Evolutionary conservation across 2,113 vertebrate genomes (phyloP).

Genomic region (Paradoxurus hermaphroditus): DNA sequence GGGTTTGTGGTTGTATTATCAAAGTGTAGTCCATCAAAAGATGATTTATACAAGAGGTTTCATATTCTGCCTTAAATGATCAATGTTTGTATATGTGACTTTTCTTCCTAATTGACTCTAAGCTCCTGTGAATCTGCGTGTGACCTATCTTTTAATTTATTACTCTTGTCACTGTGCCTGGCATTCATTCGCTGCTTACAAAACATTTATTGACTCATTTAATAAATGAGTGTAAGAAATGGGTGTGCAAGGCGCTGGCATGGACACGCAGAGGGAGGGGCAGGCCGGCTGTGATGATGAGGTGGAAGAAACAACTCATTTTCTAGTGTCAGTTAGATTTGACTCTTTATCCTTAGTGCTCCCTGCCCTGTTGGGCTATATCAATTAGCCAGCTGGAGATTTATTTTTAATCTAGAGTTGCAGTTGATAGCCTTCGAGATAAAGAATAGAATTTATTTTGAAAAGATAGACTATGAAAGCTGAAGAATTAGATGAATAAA

Average conservation of each 20-base stretch:
- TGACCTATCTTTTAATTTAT: background rate
- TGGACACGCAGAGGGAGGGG: accelerated
- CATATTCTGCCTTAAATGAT: background rate
- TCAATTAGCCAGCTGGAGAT: background rate
- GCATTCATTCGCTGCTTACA: background rate
- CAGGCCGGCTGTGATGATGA: background rate
- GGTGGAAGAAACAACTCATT: background rate
- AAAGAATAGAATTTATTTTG: background rate
- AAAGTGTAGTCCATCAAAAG: background rate
- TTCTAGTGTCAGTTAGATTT: background rate
- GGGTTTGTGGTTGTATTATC: background rate
- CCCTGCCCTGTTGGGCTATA: background rate
- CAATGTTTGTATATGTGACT: background rate
- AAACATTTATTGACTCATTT: background rate
- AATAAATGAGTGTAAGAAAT: background rate
- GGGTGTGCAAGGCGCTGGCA: background rate
- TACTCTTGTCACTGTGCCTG: background rate
- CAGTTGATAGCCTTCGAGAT: background rate
- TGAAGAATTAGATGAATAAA: background rate
- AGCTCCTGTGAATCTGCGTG: background rate
- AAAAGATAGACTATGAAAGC: background rate
- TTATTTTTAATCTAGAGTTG: background rate
- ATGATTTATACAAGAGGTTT: background rate
- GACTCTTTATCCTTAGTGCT: background rate
- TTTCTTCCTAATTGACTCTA: background rate